A percentile compares a stretch with the other conserved stretches of the same genome.
Evolutionary conservation across 2,888 invertebrate genomes (phyloP).

Genomic region (Drosophila picticornis): DNA sequence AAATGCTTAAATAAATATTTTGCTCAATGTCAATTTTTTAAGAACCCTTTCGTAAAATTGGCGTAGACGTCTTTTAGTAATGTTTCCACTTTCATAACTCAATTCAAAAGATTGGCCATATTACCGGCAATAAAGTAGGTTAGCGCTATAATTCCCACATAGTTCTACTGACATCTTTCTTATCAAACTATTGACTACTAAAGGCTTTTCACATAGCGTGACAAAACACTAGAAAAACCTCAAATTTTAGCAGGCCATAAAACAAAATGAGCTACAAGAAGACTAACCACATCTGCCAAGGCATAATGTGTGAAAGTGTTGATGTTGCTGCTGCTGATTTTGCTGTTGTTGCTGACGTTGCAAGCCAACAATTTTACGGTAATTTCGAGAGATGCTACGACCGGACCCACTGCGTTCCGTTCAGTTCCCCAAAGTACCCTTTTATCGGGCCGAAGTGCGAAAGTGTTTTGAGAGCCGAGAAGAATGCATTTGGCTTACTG

Average conservation of each 20-base stretch:
- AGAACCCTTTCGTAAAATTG: neutral
- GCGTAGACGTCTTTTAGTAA: neutral
- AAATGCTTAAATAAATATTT: neutral
- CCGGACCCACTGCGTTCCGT: conserved; percentile 16
- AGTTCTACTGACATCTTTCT: conserved; percentile 12
- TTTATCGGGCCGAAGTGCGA: conserved; percentile 39
- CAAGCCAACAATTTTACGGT: conserved; percentile 63
- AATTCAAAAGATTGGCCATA: neutral
- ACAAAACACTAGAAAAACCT: conserved; percentile 22
- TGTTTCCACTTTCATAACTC: neutral
- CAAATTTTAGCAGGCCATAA: conserved; percentile 69
- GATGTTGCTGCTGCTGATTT: conserved; percentile 31
- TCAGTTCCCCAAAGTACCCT: conserved; percentile 6
- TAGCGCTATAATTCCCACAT: neutral
- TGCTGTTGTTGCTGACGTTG: conserved; percentile 36
- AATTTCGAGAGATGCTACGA: conserved; percentile 55
- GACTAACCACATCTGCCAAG: conserved; percentile 22
- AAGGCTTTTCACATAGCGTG: conserved; percentile 20
- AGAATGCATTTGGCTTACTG: conserved; percentile 53
- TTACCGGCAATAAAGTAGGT: neutral
- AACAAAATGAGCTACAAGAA: conserved; percentile 67
- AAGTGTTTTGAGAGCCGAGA: conserved; percentile 40
- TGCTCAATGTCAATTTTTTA: too few relatives aligned
- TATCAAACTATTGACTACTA: conserved; percentile 6
- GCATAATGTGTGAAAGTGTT: conserved; percentile 77